Base-by-base conservation (phyloP, 2,888 invertebrate genomes). In the Drosophila limbata region DNA sequence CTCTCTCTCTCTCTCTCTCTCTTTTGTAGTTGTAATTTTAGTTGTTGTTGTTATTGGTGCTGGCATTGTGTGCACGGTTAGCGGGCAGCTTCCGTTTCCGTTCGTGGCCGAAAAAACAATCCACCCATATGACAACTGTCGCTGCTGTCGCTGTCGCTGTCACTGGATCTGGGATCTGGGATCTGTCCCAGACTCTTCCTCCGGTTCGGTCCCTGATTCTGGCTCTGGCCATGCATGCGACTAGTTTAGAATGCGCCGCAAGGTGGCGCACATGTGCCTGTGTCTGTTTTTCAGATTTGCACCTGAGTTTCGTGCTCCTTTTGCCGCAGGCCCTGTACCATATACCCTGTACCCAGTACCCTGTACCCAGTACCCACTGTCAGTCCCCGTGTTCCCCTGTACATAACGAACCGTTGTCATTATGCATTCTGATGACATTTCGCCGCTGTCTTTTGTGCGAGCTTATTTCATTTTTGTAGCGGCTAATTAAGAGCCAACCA, bases 391-490 rank as follows among this genome's bases (percentile, higher is more conserved):
- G 2, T 6, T 3, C 28, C 19, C 37, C 15, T 59, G 61, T 50
- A 59, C 79, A 64, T 74, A 69, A 75, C 74, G 75, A 69, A 71
- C 76, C 76, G 81, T 74, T 83, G 87, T 84, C 88, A 86, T 89
- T 86, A 86, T 88, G 88, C 87, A 89, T 88, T 86, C 90, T 86
- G 88, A 88, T 88, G 90, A 83, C 84, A 89, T 88, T 88, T 82
- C 55, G 71, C 77, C 64, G 79, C 69, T 81, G 84, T 65, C 81
- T 77, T 83, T 84, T 84, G 81, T 73, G 64, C 50, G 67, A 84
- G 75, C 71, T 83, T 73, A 77, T 84, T 87, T 83, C 71, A 77
- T 84, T 87, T 78, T 73, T 74, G 81, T 76, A 81, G 66, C 79
- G 70, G 80, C 83, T 84, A 88, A 84, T 84, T 84, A 87, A 85